Percentiles rank a stretch among this genome's conserved stretches.
phyloP scores from a whole-genome alignment of 23 tunicate species.

The Corella eumyota region DNA sequence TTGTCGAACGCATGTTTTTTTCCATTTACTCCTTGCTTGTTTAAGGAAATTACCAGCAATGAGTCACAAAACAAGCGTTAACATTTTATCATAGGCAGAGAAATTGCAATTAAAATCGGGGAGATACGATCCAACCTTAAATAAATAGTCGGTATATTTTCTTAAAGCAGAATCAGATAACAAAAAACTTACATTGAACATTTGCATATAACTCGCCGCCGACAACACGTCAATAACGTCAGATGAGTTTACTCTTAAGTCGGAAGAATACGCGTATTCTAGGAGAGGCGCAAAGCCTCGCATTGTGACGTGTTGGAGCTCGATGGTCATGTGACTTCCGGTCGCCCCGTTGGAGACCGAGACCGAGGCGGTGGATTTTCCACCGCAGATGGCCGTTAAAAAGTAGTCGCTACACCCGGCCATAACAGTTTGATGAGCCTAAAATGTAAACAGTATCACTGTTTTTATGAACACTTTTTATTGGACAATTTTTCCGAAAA shows the following conservation, averaged over 20 bases:
- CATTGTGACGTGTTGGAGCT: slow-evolving; percentile 75
- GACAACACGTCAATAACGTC: slow-evolving; percentile 92
- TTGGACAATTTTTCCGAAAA: too few species aligned
- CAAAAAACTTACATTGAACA: slow-evolving; percentile 67
- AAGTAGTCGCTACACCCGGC: slow-evolving; percentile 92
- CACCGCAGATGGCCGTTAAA: slow-evolving; percentile 65
- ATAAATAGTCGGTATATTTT: too few species aligned
- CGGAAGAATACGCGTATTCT: slow-evolving; percentile 92
- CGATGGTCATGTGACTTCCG: slow-evolving; percentile 69
- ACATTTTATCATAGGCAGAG: too few species aligned
- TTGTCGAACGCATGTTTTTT: too few species aligned
- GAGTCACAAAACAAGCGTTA: too few species aligned
- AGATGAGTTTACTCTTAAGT: slow-evolving; percentile 59
- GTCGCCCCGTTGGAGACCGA: slow-evolving; percentile 14
- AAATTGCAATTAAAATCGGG: too few species aligned
- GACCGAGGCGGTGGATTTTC: slow-evolving; percentile 62
- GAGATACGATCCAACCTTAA: too few species aligned
- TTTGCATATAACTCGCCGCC: slow-evolving; percentile 94
- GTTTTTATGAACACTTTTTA: too few species aligned
- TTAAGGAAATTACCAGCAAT: too few species aligned
- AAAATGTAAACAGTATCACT: slow-evolving; percentile 5
- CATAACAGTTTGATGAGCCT: slow-evolving; percentile 95
- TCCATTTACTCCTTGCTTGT: too few species aligned
- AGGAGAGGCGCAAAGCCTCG: slow-evolving; percentile 85
- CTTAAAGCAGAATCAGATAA: too few species aligned